Conservation (phyloP, 2,888 invertebrate genomes). For the Maniola hyperantus region DNA sequence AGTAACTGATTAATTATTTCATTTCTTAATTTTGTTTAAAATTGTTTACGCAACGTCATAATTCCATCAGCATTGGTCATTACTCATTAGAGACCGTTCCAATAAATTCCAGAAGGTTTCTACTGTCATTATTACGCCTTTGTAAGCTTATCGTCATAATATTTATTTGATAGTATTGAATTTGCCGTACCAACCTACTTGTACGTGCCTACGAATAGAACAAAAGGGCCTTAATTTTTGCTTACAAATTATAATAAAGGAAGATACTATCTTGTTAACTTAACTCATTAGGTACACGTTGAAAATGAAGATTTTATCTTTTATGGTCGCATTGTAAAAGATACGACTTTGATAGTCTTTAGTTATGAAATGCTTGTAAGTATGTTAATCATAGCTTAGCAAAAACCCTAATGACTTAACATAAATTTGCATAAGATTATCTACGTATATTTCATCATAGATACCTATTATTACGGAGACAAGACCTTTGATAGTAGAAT, state of each 20-base stretch:
- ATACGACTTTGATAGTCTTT: constrained; percentile 11
- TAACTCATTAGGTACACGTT: neutral
- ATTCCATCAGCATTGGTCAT: neutral
- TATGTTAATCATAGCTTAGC: neutral
- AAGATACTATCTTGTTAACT: neutral
- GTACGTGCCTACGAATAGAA: neutral
- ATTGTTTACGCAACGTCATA: too few species aligned
- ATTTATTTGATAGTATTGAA: neutral
- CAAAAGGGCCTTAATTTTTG: neutral
- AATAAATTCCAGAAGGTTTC: neutral
- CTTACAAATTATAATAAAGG: neutral
- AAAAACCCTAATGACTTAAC: neutral
- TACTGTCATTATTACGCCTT: neutral
- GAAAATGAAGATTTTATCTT: neutral
- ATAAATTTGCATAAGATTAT: too few species aligned
- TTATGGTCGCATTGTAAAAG: constrained; percentile 3
- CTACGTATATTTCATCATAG: too few species aligned
- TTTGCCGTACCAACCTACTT: neutral
- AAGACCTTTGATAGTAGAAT: too few species aligned
- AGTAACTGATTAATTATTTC: too few species aligned
- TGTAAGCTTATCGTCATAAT: neutral
- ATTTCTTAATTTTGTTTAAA: too few species aligned
- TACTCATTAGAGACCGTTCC: neutral
- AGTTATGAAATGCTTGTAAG: constrained; percentile 32
- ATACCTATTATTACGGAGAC: too few species aligned